Percentiles rank a stretch among this genome's conserved stretches.
Conservation (phyloP, 2,797 vertebrate species). For the Paramormyrops hopkinsi region DNA sequence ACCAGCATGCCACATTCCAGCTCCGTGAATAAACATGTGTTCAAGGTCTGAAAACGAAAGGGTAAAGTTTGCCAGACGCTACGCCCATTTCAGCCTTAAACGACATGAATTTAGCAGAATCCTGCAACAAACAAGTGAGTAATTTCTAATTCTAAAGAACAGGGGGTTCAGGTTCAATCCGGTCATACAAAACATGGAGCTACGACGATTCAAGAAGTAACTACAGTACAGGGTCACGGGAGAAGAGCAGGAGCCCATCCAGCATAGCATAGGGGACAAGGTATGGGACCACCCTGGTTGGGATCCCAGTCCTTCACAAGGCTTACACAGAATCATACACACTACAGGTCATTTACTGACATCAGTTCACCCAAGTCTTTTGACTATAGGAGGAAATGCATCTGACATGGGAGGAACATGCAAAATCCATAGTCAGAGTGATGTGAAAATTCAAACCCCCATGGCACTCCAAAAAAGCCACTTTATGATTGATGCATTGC, state of each 20-base stretch:
- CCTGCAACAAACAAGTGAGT: not conserved
- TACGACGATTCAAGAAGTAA: not conserved
- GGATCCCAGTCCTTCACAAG: not conserved
- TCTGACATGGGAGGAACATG: not conserved
- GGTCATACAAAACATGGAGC: not conserved
- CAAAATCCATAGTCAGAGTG: not conserved
- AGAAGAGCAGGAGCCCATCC: not conserved
- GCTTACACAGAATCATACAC: not conserved
- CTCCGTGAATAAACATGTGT: not conserved
- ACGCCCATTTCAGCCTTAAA: not conserved
- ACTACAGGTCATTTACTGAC: not conserved
- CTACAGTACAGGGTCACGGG: not conserved
- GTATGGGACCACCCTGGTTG: not conserved
- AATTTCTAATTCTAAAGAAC: not conserved
- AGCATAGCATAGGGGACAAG: not conserved
- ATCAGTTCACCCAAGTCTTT: not conserved
- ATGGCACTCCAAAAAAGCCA: not conserved
- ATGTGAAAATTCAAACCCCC: not conserved
- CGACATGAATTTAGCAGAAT: not conserved
- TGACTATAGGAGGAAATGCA: not conserved
- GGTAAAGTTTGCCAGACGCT: not conserved
- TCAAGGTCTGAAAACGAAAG: not conserved
- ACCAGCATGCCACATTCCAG: slow-evolving; percentile 7
- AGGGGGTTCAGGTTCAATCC: not conserved
- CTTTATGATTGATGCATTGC: not conserved